Evolutionary conservation across 2,888 invertebrate species (phyloP), one percentile per base, ranked within the genome.

Genomic region (Platycheirus rosarum): DNA sequence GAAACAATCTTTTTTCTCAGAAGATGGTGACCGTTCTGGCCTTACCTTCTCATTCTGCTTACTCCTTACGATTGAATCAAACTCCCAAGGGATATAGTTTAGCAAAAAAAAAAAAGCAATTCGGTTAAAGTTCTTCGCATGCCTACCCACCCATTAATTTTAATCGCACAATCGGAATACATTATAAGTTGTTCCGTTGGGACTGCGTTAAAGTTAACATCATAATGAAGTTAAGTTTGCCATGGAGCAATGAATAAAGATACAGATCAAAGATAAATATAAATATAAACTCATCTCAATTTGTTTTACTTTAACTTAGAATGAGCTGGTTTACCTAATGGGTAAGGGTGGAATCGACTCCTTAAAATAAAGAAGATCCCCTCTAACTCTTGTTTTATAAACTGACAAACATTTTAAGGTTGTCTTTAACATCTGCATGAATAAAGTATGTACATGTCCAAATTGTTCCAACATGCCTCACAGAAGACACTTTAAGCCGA

Each of bases 101-200:
- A 9, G 14, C 14, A 9, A 7, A 14, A 18, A 32, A 9, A 7
- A 14, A 18, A 32, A 48, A 66, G 29, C 26, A 53, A 35, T 29
- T 46, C 37, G 42, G 63, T 53, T 63, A 46, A 55, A 63, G 53
- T 55, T 73, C 13, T 55, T 48, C 44, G n/a, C 23, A 46, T 44
- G 9, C 44, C 23, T 13, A 44, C 16, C 23, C 7, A 48, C 23
- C 48, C 5, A 48, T 53, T 68, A 63, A 57, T 46, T 65, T 70
- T 57, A 74, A 60, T 65, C 65, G 37, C 42, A 70, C 69, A 70
- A 76, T 70, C 55, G 49, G 70, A 65, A 76, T 76, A 76, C 40
- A 76, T 70, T 70, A 76, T 63, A 40, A 69, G 62, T 16, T 18
- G 18, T 29, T 40, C 75, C 69, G 7, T 29, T 18, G 75, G 69